Conservation (phyloP, 1,140 invertebrate genomes). For the Saxidomus purpurata region DNA sequence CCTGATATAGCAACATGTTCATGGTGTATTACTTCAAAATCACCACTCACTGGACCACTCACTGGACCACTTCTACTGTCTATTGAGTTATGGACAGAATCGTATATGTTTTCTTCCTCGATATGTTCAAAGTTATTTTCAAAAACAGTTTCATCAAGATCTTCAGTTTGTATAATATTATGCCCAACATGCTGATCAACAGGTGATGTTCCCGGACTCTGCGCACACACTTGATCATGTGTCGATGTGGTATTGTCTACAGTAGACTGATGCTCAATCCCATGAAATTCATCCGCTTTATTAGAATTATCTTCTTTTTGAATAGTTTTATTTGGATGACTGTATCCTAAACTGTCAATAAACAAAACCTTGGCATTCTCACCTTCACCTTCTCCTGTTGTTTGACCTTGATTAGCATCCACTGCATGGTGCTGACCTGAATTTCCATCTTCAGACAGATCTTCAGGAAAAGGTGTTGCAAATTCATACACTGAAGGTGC, state of each 20-base stretch:
- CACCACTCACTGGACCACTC: neutral
- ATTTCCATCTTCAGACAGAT: neutral
- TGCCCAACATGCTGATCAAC: neutral
- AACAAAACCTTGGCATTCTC: neutral
- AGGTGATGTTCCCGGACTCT: neutral
- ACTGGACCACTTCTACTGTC: neutral
- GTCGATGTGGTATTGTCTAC: neutral
- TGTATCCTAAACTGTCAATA: neutral
- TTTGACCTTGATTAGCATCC: neutral
- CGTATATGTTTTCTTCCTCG: slow-evolving; percentile 35
- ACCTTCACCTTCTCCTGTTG: neutral
- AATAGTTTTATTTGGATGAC: slow-evolving; percentile 4
- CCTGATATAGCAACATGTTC: neutral
- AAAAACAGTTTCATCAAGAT: neutral
- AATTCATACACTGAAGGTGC: neutral
- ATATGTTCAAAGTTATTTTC: slow-evolving; percentile 16
- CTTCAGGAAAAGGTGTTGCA: slow-evolving; percentile 6
- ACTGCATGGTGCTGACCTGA: neutral
- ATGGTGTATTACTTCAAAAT: slow-evolving; percentile 30
- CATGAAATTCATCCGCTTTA: neutral
- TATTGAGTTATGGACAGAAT: slow-evolving; percentile 34
- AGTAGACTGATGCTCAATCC: neutral
- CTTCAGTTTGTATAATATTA: neutral
- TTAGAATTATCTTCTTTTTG: neutral
- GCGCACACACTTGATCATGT: too few relatives aligned